Evolutionary conservation across 2,113 vertebrate species (phyloP), one percentile per base, ranked within the genome.

Genomic region (Pseudopodoces humilis): DNA sequence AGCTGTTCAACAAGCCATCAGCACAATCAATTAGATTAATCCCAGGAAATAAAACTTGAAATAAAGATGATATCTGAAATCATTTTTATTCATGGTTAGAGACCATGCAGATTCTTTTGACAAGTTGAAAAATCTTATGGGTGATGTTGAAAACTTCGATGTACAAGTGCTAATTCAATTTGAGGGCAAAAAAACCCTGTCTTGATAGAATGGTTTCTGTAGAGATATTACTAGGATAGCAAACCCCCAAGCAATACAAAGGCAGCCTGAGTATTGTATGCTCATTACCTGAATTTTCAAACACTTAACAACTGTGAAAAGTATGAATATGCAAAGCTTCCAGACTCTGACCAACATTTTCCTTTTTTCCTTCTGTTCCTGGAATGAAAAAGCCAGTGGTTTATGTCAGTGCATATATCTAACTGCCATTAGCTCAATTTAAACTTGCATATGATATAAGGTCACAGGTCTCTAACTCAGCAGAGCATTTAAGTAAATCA

Each of bases 41-140:
- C 95, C 96, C 95, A 97, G 87, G 94, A 97, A 98, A 97, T 96
- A 97, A 96, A 96, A 96, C 91, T 91, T 90, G 94, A 97, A 93
- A 97, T 97, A 96, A 93, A 94, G 96, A 97, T 92, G 89, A 95
- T 96, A 97, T 67, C 90, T 96, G 94, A 98, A 97, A 97, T 98
- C 86, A 98, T 98, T 97, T 96, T 97, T 98, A 98, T 98, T 98
- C 96, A 97, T 97, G 97, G 86, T 94, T 97, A 94, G 97, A 98
- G 98, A 98, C 97, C 65, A 60, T 52, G 74, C 91, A 95, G 83
- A 90, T 97, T 97, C 97, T 97, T 98, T 86, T 93, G 96, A 98
- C 97, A 97, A 98, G 97, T 79, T 12, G 94, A 97, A 98, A 98
- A 98, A 97, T 96, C 97, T 97, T 98, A 95, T 91, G 97, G 97